Evolutionary conservation across 2,797 vertebrate species (phyloP), one percentile per base, ranked within the genome.

Genomic region (Heteromormyrus szaboi): DNA sequence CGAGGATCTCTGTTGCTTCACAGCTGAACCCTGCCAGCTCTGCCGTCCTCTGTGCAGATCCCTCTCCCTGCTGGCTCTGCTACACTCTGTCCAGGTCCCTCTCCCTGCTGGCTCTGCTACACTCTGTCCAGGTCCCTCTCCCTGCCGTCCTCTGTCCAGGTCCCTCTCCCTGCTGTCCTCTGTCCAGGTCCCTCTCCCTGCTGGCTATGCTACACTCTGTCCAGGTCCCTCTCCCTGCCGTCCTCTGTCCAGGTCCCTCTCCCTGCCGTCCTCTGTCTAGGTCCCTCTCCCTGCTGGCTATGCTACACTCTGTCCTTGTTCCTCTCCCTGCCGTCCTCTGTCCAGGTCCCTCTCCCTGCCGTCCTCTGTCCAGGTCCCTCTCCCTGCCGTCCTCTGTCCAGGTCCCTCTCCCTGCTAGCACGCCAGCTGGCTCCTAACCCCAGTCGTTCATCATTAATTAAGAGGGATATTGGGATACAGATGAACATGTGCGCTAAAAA

Each of bases 171-270:
- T n/a, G n/a, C n/a, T n/a, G n/a, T n/a, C n/a, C n/a, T n/a, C n/a
- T n/a, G n/a, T n/a, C n/a, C n/a, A 22, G 22, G n/a, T 62, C 59
- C 59, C n/a, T 25, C 25, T 25, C 25, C 25, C 25, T 25, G 25
- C n/a, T 0, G 4, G 8, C 19, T n/a, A n/a, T n/a, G n/a, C n/a
- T n/a, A n/a, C 1, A 7, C 7, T 22, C 56, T 22, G 59, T 25
- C 59, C 8, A 22, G 22, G n/a, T 62, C 59, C 59, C n/a, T 25
- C 25, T 25, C 25, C 25, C 25, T 25, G 25, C n/a, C n/a, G n/a
- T n/a, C n/a, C n/a, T n/a, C n/a, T n/a, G n/a, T n/a, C n/a, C n/a
- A 22, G 22, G n/a, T 62, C 59, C 59, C n/a, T 25, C 25, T 25
- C 25, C 25, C 25, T 25, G 25, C n/a, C n/a, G n/a, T n/a, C n/a